Percentiles rank a stretch among this genome's conserved stretches.
phyloP scores from a whole-genome alignment of 2,888 invertebrate species.

The Allacma fusca region DNA sequence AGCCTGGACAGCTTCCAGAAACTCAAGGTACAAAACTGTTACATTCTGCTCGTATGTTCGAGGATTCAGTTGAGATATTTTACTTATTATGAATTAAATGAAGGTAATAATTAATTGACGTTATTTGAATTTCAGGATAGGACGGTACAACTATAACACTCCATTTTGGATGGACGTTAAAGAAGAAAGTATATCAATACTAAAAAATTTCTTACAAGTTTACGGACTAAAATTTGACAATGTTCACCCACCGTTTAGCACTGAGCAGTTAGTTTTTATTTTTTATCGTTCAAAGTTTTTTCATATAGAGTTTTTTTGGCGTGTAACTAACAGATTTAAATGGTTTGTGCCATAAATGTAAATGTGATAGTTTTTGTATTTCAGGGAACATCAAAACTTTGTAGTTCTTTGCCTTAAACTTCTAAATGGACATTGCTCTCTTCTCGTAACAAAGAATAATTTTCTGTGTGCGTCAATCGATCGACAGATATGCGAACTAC shows the following conservation, averaged over 20 bases:
- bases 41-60: not conserved
- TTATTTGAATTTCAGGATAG: not conserved
- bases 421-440: conserved; percentile 70
- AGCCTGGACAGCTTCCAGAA: conserved; percentile 68
- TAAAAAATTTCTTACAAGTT: conserved; percentile 69
- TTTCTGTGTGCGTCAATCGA: conserved; percentile 68
- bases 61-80: too few species aligned
- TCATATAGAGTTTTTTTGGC: too few species aligned
- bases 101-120: not conserved
- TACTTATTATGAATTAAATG: too few species aligned
- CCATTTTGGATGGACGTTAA: conserved; percentile 73
- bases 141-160: conserved; percentile 26
- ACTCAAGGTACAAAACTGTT: conserved; percentile 20
- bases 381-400: conserved; percentile 69
- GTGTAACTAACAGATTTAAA: too few species aligned
- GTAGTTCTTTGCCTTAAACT: conserved; percentile 69
- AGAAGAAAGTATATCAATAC: conserved; percentile 69
- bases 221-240: conserved; percentile 68
- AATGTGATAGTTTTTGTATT: conserved; percentile 27
- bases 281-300: too few species aligned
- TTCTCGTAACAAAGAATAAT: conserved; percentile 67
- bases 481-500: conserved; percentile 68
- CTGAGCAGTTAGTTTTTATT: conserved; percentile 62
- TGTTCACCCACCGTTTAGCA: conserved; percentile 66
- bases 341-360: too few species aligned